Evolutionary conservation across 2,888 invertebrate species (phyloP).

Genomic region (Coecobrya sp.): DNA sequence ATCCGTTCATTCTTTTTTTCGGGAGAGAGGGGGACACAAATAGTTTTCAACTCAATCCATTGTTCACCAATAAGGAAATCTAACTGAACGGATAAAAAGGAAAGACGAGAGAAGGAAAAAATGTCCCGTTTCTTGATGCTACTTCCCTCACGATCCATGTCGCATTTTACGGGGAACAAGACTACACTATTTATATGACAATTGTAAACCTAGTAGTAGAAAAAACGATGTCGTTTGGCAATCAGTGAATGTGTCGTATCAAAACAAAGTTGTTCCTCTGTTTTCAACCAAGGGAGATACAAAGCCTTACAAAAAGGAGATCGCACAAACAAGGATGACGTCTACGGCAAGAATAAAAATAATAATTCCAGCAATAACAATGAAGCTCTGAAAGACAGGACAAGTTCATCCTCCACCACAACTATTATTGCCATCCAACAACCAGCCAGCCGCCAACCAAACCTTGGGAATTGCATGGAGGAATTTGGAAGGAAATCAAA

Average conservation of each 20-base stretch:
- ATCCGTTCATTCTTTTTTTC: conserved; percentile 60
- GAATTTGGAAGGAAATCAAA: conserved; percentile 51
- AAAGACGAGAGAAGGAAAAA: conserved; percentile 29
- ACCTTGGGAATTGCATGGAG: conserved; percentile 11
- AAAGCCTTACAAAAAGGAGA: conserved; percentile 21
- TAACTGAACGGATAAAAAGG: neutral
- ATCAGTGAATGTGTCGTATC: conserved; percentile 79
- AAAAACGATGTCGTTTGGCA: conserved; percentile 58
- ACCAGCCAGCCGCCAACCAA: conserved; percentile 4
- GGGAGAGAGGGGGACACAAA: neutral
- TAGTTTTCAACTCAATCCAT: conserved; percentile 59
- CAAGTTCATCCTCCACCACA: conserved; percentile 44
- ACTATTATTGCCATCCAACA: conserved; percentile 31
- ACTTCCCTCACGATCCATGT: conserved; percentile 62
- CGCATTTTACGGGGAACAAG: neutral
- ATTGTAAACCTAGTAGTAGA: neutral
- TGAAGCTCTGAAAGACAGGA: conserved; percentile 40
- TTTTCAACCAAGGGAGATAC: conserved; percentile 14
- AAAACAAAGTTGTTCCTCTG: conserved; percentile 55
- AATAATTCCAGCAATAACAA: conserved; percentile 56
- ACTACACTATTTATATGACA: neutral
- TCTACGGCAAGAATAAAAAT: conserved; percentile 38
- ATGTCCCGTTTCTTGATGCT: conserved; percentile 62
- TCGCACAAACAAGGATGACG: conserved; percentile 39
- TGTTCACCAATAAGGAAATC: conserved; percentile 62